Evolutionary conservation across 2,113 vertebrate genomes (phyloP), one percentile per base, ranked within the genome.

Genomic region (Mustela nigripes): DNA sequence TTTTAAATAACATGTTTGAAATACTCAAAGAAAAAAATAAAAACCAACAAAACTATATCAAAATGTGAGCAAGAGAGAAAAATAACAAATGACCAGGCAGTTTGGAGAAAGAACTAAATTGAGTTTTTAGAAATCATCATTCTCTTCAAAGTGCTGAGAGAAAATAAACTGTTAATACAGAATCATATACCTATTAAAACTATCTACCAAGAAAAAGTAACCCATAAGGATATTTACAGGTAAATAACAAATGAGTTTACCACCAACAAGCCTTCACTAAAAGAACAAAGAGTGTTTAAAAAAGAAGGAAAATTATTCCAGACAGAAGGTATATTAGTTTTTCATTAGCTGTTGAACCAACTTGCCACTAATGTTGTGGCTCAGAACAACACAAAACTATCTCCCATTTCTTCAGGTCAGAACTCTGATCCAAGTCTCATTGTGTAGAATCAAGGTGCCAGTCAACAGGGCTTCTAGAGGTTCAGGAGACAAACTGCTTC

Each of bases 41-140:
- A 74, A 28, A 26, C 12, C 28, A 65, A 65, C 39, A 45, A 31
- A 82, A 62, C n/a, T 14, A 11, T 60, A 88, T 65, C 12, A 91
- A 74, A 62, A 89, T 15, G 28, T 93, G 63, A 73, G 28, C 31
- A 86, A 83, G 65, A 96, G 56, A 73, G 3, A 96, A 82, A 36
- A 69, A 31, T 79, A 85, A 76, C 31, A 94, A 79, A 60, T 83
- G 12, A 85, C 5, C 48, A 53, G 12, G 26, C 11, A 96, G 5
- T 73, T 79, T 83, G 71, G n/a, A 74, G 56, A 83, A 88, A 96
- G 10, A 89, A 62, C 80, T 79, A 94, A 78, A 63, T 11, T 56
- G 28, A 73, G 16, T 42, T 90, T 92, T 76, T 78, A 82, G 24
- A 87, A 94, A 83, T 71, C 85, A 63, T 81, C 62, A 24, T 78